Conservation (phyloP, 2,888 invertebrate species). For the Seira sanloemensis region DNA sequence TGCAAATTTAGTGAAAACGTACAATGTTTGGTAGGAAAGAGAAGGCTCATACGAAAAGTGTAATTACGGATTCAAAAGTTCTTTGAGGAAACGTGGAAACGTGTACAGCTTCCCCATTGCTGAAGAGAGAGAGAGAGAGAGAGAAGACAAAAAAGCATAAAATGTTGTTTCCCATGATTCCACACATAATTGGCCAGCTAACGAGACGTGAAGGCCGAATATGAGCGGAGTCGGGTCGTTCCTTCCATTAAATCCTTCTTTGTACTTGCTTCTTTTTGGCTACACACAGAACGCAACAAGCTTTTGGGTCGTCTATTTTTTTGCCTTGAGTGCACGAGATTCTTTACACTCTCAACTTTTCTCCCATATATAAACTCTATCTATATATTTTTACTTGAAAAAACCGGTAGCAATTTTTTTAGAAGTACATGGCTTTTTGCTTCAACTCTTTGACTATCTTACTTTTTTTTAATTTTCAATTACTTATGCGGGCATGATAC, state of each 20-base stretch:
- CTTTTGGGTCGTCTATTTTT: not conserved
- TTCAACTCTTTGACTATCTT: not conserved
- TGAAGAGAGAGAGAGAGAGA: not conserved
- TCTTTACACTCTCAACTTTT: no score
- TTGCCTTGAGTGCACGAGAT: no score
- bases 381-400: no score
- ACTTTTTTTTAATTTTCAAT: not conserved
- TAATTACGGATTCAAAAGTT: not conserved
- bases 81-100: not conserved
- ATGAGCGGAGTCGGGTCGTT: constrained; percentile 26
- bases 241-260: constrained; percentile 2
- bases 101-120: not conserved
- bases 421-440: not conserved
- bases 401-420: no score
- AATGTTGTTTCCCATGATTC: constrained; percentile 62
- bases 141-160: not conserved
- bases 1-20: no score
- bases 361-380: no score
- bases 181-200: constrained; percentile 73
- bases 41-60: no score
- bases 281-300: constrained; percentile 1
- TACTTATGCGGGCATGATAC: constrained; percentile 5
- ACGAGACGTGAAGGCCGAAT: constrained; percentile 73
- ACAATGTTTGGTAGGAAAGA: no score
- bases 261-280: not conserved